A percentile compares a stretch with the other conserved stretches of the same genome.
These are phyloP conservation scores for Scaptomyza flava DNA, from an alignment of 2,888 invertebrate genomes.

Conservation along the genomic window DNA sequence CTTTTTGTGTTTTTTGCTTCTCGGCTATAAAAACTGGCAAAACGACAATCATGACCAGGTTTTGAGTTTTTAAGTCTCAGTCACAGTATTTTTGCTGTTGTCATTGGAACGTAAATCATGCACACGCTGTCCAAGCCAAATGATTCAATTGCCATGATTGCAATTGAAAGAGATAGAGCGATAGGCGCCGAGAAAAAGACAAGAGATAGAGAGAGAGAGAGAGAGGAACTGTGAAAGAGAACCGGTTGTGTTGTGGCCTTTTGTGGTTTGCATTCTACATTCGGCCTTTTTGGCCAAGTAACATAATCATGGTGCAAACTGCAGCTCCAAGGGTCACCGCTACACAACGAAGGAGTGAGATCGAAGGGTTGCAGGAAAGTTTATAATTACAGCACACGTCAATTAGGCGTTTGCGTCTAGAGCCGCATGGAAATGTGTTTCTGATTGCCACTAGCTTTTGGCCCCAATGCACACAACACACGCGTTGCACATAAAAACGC, in stretches of 20 bases:
- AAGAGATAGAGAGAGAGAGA: neutral
- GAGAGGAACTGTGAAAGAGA: constrained; percentile 3
- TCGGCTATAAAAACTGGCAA: constrained; percentile 59
- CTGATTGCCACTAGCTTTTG: constrained; percentile 33
- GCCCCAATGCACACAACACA: constrained; percentile 1
- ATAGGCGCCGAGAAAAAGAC: neutral
- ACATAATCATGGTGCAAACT: constrained; percentile 30
- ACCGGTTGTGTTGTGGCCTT: constrained; percentile 30
- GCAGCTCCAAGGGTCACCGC: too few species aligned
- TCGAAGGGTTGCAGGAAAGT: neutral
- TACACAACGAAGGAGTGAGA: neutral
- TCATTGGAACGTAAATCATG: constrained; percentile 32
- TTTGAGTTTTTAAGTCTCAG: constrained; percentile 38
- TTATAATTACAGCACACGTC: constrained; percentile 39
- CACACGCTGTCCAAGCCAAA: constrained; percentile 29
- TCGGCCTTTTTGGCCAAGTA: constrained; percentile 27
- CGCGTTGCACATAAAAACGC: constrained; percentile 4
- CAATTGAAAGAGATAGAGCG: constrained; percentile 9
- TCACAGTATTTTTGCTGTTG: constrained; percentile 12
- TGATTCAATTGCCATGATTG: constrained; percentile 44
- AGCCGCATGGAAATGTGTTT: constrained; percentile 39
- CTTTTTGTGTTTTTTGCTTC: constrained; percentile 55
- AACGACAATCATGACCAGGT: constrained; percentile 66
- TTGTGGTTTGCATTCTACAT: constrained; percentile 28
- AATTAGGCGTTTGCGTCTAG: constrained; percentile 23